These are phyloP conservation scores for Epirrhoe alternata DNA, from an alignment of 2,888 invertebrate genomes.

Conservation along the genomic window DNA sequence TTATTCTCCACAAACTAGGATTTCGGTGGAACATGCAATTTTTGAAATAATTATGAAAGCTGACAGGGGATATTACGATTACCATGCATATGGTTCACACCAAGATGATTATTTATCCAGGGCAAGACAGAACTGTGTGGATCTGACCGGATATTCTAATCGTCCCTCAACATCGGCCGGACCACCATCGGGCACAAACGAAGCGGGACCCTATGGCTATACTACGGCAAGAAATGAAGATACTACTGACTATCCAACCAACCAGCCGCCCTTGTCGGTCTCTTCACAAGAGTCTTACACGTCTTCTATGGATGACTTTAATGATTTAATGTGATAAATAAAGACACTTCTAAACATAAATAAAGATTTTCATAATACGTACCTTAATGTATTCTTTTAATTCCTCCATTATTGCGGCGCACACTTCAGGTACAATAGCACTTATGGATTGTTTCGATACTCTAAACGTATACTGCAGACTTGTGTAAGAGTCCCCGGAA, in stretches of 20 bases:
- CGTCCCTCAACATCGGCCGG: constrained; percentile 30
- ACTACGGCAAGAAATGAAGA: constrained; percentile 32
- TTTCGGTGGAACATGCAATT: constrained; percentile 32
- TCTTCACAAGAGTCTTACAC: constrained; percentile 32
- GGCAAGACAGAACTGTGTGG: constrained; percentile 28
- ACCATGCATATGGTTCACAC: constrained; percentile 33
- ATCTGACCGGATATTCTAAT: constrained; percentile 31
- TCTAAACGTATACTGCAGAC: constrained; percentile 5
- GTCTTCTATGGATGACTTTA: constrained; percentile 27
- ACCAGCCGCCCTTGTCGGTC: constrained; percentile 36
- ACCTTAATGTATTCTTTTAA: constrained; percentile 38
- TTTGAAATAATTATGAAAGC: constrained; percentile 38
- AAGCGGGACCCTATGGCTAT: constrained; percentile 30
- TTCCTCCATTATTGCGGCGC: constrained; percentile 29
- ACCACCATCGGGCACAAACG: constrained; percentile 15
- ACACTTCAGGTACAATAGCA: constrained; percentile 16
- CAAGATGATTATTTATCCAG: constrained; percentile 11
- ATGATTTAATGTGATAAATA: constrained; percentile 31
- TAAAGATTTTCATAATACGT: constrained; percentile 28
- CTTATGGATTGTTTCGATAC: constrained; percentile 31
- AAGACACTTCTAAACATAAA: constrained; percentile 12
- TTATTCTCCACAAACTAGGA: constrained; percentile 28
- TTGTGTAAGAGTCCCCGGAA: background rate
- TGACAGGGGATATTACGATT: constrained; percentile 34
- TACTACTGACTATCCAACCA: constrained; percentile 12